Percentiles rank a stretch among this genome's conserved stretches.
Evolutionary conservation across 2,797 vertebrate species (phyloP).

Genomic region (Gallinago stenura): DNA sequence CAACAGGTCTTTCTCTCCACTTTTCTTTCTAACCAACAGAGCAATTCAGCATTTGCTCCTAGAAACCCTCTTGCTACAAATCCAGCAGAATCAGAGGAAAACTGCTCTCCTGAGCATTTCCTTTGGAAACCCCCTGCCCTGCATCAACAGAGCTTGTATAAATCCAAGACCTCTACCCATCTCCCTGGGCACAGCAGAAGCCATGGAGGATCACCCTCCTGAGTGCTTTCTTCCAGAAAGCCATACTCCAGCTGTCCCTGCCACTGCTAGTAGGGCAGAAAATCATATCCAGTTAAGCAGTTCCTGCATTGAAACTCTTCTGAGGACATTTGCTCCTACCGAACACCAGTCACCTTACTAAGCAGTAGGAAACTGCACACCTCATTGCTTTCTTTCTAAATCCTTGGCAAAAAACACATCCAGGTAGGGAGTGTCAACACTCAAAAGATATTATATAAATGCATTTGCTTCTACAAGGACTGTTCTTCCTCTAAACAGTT

Average conservation of each 20-base stretch:
- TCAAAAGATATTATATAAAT: background rate
- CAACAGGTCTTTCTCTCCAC: background rate
- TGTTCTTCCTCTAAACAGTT: background rate
- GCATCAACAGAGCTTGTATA: background rate
- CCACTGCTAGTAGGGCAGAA: background rate
- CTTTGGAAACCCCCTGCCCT: background rate
- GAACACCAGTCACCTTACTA: background rate
- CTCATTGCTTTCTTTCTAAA: background rate
- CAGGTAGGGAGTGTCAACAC: background rate
- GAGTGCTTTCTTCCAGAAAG: background rate
- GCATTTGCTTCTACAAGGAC: background rate
- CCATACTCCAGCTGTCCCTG: background rate
- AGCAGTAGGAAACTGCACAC: background rate
- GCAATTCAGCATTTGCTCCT: background rate
- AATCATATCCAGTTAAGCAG: background rate
- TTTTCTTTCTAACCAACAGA: background rate
- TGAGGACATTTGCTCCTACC: background rate
- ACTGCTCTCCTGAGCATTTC: background rate
- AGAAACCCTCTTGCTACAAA: background rate
- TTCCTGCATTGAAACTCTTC: background rate
- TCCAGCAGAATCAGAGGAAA: background rate
- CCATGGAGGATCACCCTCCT: background rate
- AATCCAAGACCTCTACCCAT: background rate
- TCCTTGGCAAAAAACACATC: background rate
- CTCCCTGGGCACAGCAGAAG: background rate